phyloP scores from a whole-genome alignment of 1,140 invertebrate genomes.

The Liolophura sinensis region DNA sequence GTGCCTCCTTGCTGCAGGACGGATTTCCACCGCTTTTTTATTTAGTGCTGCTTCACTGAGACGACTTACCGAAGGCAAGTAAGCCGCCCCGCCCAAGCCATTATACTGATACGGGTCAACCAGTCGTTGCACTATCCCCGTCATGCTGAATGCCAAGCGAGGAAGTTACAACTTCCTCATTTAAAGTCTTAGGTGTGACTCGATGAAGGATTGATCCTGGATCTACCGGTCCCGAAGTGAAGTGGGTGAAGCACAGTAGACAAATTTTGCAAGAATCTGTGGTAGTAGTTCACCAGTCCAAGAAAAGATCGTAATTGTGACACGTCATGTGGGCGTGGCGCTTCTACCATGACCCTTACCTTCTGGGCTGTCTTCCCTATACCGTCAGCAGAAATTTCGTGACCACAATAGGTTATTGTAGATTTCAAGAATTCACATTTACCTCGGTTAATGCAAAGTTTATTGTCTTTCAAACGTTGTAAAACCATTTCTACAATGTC shows the following conservation, averaged over 20 bases:
- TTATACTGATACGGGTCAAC: too few relatives aligned
- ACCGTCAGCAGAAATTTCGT: conserved; percentile 36
- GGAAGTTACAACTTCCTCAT: too few relatives aligned
- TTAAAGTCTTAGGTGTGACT: too few relatives aligned
- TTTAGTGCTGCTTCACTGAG: too few relatives aligned
- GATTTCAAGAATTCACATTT: conserved; percentile 15
- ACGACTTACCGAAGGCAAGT: too few relatives aligned
- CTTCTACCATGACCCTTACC: conserved; percentile 49
- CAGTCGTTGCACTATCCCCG: too few relatives aligned
- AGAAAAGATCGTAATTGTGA: conserved; percentile 51
- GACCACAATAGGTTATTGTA: conserved; percentile 26
- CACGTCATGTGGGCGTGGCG: conserved; percentile 44
- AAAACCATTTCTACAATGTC: conserved; percentile 11
- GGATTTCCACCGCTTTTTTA: too few relatives aligned
- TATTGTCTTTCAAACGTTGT: conserved; percentile 1
- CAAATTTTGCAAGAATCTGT: conserved; percentile 14
- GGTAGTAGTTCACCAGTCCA: conserved; percentile 58
- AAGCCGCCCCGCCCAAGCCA: too few relatives aligned
- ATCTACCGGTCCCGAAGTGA: too few relatives aligned
- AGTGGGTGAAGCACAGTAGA: conserved; percentile 13
- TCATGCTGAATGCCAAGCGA: too few relatives aligned
- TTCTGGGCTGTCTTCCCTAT: conserved; percentile 53
- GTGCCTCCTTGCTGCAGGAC: too few relatives aligned
- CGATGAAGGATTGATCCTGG: too few relatives aligned
- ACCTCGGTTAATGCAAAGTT: not conserved